Percentiles rank a stretch among this genome's conserved stretches.
Evolutionary conservation across 2,113 vertebrate species (phyloP).

Genomic region (pig (Sus scrofa)): DNA sequence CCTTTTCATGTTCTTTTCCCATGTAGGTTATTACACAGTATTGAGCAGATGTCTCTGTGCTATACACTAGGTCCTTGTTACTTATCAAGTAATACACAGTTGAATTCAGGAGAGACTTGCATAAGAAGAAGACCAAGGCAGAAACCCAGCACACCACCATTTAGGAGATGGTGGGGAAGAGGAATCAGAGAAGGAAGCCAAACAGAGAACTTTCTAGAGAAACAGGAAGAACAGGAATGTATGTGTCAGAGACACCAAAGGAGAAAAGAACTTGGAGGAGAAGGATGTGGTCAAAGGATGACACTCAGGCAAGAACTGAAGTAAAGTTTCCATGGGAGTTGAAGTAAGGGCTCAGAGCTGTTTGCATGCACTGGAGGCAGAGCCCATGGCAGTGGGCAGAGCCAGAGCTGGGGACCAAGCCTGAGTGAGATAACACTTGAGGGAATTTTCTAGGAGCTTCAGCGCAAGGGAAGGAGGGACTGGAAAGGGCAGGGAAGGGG

Average conservation of each 20-base stretch:
- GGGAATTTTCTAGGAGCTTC: neutral
- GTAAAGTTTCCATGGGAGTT: neutral
- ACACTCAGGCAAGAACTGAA: neutral
- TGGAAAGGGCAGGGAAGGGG: neutral
- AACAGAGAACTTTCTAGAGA: neutral
- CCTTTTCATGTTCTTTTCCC: no score
- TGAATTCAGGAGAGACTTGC: neutral
- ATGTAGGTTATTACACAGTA: no score
- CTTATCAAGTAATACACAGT: neutral
- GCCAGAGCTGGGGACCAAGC: no score
- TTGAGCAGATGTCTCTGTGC: no score
- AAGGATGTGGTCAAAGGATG: neutral
- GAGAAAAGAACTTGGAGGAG: neutral
- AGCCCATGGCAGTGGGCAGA: neutral
- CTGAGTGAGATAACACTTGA: neutral
- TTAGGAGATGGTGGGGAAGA: neutral
- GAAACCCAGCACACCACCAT: neutral
- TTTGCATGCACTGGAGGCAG: neutral
- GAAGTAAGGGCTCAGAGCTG: neutral
- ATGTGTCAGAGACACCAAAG: neutral
- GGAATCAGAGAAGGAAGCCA: neutral
- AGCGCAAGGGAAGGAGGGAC: neutral
- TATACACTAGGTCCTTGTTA: no score
- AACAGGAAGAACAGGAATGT: neutral
- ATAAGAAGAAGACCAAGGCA: neutral